Conservation (phyloP, 2,797 vertebrate species). For the Anomalospiza imberbis region DNA sequence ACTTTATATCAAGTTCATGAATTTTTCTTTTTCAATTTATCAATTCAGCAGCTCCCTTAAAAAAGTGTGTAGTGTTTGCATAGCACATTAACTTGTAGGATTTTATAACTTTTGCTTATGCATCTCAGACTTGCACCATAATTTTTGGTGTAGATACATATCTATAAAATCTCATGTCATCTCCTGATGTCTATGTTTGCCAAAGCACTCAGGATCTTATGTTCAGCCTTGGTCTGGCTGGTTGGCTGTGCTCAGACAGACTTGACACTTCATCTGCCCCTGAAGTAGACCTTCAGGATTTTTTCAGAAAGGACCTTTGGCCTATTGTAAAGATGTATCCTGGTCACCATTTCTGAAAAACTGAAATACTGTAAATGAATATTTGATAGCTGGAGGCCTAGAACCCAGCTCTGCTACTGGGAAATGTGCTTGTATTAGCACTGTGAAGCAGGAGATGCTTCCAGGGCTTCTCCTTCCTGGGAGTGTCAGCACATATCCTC, state of each 20-base stretch:
- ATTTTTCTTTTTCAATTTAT: not conserved
- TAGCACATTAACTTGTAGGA: not conserved
- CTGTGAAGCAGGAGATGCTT: not conserved
- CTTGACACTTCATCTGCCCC: not conserved
- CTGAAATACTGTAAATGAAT: not conserved
- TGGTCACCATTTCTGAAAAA: not conserved
- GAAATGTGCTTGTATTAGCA: not conserved
- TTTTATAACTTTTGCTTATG: not conserved
- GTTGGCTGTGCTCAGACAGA: not conserved
- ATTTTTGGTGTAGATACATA: not conserved
- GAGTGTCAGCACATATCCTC: not conserved
- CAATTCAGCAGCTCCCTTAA: not conserved
- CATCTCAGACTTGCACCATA: not conserved
- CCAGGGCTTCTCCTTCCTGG: not conserved
- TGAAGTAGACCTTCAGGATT: rapidly evolving
- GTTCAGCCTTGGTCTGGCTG: not conserved
- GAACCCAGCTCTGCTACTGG: not conserved
- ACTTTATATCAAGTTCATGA: not conserved
- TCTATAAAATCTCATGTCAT: not conserved
- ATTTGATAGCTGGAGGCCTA: not conserved
- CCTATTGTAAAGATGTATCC: not conserved
- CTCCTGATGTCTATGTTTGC: not conserved
- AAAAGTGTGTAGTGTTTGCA: not conserved
- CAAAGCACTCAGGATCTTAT: not conserved
- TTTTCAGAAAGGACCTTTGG: not conserved